A percentile compares a stretch with the other conserved stretches of the same genome.
Evolutionary conservation across 2,113 vertebrate species (phyloP).

Genomic region (Pithys albifrons): DNA sequence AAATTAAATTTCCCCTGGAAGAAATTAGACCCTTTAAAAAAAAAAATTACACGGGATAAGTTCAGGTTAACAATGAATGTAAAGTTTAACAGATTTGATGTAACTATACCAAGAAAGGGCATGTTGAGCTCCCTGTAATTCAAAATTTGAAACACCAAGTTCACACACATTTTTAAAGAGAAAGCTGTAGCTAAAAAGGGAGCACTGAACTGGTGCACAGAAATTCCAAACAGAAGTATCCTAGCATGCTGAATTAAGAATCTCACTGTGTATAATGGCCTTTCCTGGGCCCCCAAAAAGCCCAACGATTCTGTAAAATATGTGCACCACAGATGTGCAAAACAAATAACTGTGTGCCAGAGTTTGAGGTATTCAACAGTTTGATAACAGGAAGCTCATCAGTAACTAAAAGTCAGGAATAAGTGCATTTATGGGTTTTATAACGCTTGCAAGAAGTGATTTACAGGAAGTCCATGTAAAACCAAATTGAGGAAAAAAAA

Average conservation of each 20-base stretch:
- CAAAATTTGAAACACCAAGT: not conserved
- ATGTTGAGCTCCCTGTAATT: not conserved
- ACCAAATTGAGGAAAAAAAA: not conserved
- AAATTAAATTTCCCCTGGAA: no score
- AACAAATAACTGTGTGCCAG: not conserved
- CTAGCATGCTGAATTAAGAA: not conserved
- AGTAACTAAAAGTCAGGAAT: not conserved
- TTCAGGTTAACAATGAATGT: not conserved
- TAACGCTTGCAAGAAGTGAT: not conserved
- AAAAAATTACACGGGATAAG: not conserved
- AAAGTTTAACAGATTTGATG: not conserved
- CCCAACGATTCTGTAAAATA: not conserved
- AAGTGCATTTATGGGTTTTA: not conserved
- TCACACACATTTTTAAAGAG: not conserved
- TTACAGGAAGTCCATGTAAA: not conserved
- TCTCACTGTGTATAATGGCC: not conserved
- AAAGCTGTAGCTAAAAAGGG: not conserved
- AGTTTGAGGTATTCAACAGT: not conserved
- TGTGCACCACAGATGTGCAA: not conserved
- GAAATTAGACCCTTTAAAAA: not conserved
- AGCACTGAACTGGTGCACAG: not conserved
- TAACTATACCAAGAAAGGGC: not conserved
- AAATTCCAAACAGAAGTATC: not conserved
- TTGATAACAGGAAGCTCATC: conserved; percentile 1
- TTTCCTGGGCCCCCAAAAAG: not conserved